Base-by-base conservation (phyloP, 2,888 invertebrate species). In the Desoria tigrina region DNA sequence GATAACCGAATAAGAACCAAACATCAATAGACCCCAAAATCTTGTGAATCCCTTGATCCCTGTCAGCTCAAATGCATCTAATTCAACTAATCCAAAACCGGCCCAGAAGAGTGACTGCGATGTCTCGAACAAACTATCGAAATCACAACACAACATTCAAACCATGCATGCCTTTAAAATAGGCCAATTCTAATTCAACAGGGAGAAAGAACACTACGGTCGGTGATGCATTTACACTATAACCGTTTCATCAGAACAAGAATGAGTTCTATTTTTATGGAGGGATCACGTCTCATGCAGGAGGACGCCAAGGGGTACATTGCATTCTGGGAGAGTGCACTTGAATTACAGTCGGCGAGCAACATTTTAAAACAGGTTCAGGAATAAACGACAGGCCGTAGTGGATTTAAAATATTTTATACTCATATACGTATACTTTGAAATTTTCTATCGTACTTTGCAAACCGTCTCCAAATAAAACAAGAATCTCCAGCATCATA, bases 381-480 rank as follows among this genome's bases (percentile, higher is more conserved):
- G 32, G 32, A 32, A 11, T 7, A 32, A 32, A 32, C 11, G 11
- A 32, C 32, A 32, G 32, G 11, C 32, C 4, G 11, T 11, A 11
- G 32, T 11, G 32, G 11, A 32, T 4, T 32, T 32, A 4, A 32
- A 7, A 11, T 11, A 32, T 32, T 32, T 32, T 32, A 32, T 32
- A 4, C 11, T 32, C 11, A 11, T 32, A 32, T 32, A 11, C 32
- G 32, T 32, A 32, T 4, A 11, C 11, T 32, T 32, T 32, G 11
- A 32, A 32, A 32, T 32, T 32, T 32, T 32, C 6, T 21, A 1
- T 32, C 42, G 51, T 83, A 92, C 93, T 93, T 93, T 2, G 92
- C 89, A 80, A 92, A 93, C 81, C 93, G 82, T 79, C 93, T 85
- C 93, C 93, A 93, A 74, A 90, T 76, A 21, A 77, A 72, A 57